Evolutionary conservation across 2,113 vertebrate genomes (phyloP), one percentile per base, ranked within the genome.

Genomic region (Cichladusa arquata): DNA sequence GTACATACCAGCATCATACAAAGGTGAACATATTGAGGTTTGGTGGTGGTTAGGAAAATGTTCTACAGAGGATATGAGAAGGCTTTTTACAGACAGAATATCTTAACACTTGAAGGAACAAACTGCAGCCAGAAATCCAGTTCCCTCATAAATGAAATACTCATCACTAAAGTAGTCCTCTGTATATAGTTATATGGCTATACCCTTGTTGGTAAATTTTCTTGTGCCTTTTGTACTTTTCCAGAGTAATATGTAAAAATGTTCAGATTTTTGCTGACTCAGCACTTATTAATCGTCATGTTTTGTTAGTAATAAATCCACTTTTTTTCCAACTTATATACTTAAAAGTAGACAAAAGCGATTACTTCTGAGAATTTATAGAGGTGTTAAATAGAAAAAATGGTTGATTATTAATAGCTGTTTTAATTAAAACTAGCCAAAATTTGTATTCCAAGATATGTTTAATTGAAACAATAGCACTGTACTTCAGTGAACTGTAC

Each of bases 401-500:
- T 3, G 0, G 9, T 78, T 56, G 88, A 86, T 45, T 81, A 81
- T 14, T 58, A 17, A 29, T 62, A 57, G 19, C 45, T 90, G 10
- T 73, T 81, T 94, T 62, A 15, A n/a, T 53, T 78, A 29, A 11
- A 72, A 13, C 19, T 88, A n/a, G 15, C 19, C n/a, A 44, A 78
- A 86, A n/a, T 42, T 72, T 92, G 81, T 73, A 33, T 61, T 81
- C 34, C 22, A 83, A 72, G 10, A 20, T 48, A 38, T 6, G 17
- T 60, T 73, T 34, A 28, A 62, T 96, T 84, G 97, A 98, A 95
- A 93, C 81, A 45, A 73, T 97, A 31, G 64, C 98, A 85, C 84
- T 98, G 51, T 98, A 98, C 92, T 98, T 97, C 53, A 96, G 95
- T 90, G 98, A 98, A 98, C 96, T 54, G 86, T 98, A 93, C 94